phyloP scores from a whole-genome alignment of 1,140 invertebrate genomes.

The Hermetia illucens region DNA sequence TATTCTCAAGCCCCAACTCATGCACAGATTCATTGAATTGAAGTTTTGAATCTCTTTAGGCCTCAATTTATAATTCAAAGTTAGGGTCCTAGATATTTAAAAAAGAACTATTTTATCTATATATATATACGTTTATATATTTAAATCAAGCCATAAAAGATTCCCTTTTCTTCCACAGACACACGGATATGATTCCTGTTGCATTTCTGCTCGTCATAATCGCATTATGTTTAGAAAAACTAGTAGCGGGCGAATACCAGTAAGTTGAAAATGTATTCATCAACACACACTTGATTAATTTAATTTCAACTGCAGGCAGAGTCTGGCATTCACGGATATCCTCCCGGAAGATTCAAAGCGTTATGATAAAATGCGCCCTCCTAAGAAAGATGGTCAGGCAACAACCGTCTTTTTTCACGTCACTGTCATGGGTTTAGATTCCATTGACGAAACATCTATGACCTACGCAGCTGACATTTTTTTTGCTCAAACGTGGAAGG shows the following conservation, averaged over 20 bases:
- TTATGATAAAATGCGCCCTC: slow-evolving; percentile 82
- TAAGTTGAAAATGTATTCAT: slow-evolving; percentile 11
- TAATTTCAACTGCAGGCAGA: slow-evolving; percentile 35
- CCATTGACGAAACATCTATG: slow-evolving; percentile 87
- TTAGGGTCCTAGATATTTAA: too few species aligned
- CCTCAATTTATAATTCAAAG: too few species aligned
- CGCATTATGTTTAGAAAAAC: slow-evolving; percentile 23
- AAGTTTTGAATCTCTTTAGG: too few species aligned
- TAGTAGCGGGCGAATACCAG: slow-evolving; percentile 24
- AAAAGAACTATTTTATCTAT: too few species aligned
- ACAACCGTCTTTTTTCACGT: slow-evolving; percentile 83
- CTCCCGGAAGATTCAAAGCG: slow-evolving; percentile 69
- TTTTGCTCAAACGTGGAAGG: slow-evolving; percentile 85
- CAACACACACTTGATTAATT: not conserved
- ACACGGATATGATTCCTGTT: slow-evolving; percentile 21
- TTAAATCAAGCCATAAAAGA: too few species aligned
- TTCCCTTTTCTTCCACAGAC: too few species aligned
- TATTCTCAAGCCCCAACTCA: too few species aligned
- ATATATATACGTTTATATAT: too few species aligned
- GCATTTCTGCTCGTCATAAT: slow-evolving; percentile 22
- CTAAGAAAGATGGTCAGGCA: slow-evolving; percentile 72
- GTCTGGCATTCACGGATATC: slow-evolving; percentile 66
- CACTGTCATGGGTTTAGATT: slow-evolving; percentile 83
- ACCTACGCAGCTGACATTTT: slow-evolving; percentile 85
- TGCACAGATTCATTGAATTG: too few species aligned